These are phyloP conservation scores for Peromyscus leucopus DNA, from an alignment of 2,113 vertebrate genomes.

Conservation along the genomic window DNA sequence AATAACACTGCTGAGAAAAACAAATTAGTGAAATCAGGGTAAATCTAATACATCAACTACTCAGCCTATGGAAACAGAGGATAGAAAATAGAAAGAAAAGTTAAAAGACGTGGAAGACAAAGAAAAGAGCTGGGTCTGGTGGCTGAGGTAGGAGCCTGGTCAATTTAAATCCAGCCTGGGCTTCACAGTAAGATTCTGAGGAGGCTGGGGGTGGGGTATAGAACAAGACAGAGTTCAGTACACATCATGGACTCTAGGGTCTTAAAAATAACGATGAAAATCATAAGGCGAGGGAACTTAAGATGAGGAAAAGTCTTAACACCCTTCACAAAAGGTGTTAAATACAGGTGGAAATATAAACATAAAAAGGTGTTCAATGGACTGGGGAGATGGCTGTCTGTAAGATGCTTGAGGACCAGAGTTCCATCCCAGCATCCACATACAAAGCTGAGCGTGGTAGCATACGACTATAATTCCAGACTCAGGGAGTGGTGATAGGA, in stretches of 20 bases:
- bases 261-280: slow-evolving; percentile 22
- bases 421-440: neutral
- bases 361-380: neutral
- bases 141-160: neutral
- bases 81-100: neutral
- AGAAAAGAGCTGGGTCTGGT: neutral
- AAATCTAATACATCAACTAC: neutral
- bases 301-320: slow-evolving; percentile 1
- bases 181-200: neutral
- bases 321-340: neutral
- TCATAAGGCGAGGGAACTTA: neutral
- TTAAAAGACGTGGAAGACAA: neutral
- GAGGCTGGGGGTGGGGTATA: neutral
- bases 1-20: neutral
- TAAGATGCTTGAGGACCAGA: neutral
- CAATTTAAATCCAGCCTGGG: too few species aligned
- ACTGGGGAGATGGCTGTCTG: neutral
- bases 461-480: neutral
- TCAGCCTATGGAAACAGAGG: neutral
- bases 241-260: neutral
- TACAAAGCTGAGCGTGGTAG: neutral
- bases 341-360: neutral
- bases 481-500: neutral
- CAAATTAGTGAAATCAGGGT: neutral
- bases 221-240: neutral